Evolutionary conservation across 1,140 invertebrate species (phyloP).

Genomic region (Danaus plexippus): DNA sequence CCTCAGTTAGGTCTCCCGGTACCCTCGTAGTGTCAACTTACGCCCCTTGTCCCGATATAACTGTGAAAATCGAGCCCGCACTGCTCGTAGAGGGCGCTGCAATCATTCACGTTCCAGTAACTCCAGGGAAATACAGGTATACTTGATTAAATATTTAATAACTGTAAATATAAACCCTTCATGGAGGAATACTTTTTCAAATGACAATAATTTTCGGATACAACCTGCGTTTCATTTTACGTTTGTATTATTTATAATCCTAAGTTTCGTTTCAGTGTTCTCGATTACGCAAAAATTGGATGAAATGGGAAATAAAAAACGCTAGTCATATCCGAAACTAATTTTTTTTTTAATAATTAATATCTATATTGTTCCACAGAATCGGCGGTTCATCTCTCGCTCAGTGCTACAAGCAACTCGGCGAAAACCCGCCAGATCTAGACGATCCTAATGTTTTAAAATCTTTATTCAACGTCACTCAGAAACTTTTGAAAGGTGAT

Average conservation of each 20-base stretch:
- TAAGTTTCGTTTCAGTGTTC: no score
- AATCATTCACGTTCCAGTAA: constrained; percentile 51
- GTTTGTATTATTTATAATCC: no score
- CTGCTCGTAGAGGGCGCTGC: constrained; percentile 76
- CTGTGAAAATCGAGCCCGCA: constrained; percentile 89
- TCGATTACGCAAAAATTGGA: no score
- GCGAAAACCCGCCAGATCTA: constrained; percentile 85
- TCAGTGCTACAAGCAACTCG: constrained; percentile 91
- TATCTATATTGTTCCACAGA: constrained; percentile 52
- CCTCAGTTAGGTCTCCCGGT: constrained; percentile 88
- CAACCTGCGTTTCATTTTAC: no score
- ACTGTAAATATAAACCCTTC: background rate
- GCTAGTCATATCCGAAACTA: no score
- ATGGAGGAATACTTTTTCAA: background rate
- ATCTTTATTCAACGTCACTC: constrained; percentile 86
- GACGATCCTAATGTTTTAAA: constrained; percentile 78
- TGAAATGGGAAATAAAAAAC: no score
- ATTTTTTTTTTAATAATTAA: constrained; percentile 1
- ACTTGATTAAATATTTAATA: background rate
- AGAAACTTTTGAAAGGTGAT: constrained; percentile 79
- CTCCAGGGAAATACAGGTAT: constrained; percentile 61
- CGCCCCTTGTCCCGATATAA: constrained; percentile 92
- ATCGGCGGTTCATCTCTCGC: constrained; percentile 94
- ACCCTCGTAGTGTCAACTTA: constrained; percentile 96
- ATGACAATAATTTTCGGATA: background rate